Evolutionary conservation across 2,888 invertebrate genomes (phyloP).

Genomic region (Conchocele bisecta): DNA sequence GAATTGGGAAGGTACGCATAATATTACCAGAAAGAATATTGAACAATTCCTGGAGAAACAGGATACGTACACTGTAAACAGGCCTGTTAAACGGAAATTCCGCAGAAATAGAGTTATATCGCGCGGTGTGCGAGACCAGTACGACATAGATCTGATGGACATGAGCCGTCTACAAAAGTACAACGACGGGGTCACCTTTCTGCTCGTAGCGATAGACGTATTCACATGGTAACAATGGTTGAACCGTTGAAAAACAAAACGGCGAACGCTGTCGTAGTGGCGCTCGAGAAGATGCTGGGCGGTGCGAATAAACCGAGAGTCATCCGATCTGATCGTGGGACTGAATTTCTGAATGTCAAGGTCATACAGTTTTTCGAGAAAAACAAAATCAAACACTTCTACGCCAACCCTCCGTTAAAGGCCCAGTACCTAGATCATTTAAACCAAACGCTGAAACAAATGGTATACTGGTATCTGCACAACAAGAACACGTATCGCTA

Average conservation of each 20-base stretch:
- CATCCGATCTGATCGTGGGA: background rate
- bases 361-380: background rate
- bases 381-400: slow-evolving; percentile 1
- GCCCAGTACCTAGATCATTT: background rate
- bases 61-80: slow-evolving; percentile 1
- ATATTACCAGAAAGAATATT: background rate
- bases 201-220: background rate
- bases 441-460: background rate
- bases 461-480: background rate
- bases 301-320: background rate
- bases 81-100: slow-evolving; percentile 2
- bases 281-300: background rate
- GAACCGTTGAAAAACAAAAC: slow-evolving; percentile 3
- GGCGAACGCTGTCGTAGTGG: slow-evolving; percentile 2
- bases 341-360: background rate
- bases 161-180: background rate
- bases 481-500: slow-evolving; percentile 7
- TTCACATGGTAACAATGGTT: slow-evolving; percentile 7
- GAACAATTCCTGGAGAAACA: background rate
- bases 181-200: slow-evolving; percentile 1
- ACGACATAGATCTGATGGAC: too few species aligned
- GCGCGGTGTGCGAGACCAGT: too few species aligned
- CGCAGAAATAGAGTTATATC: background rate
- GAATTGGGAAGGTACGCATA: background rate
- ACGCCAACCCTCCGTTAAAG: slow-evolving; percentile 2